phyloP scores from a whole-genome alignment of 2,113 vertebrate species.

The Ictidomys tridecemlineatus region DNA sequence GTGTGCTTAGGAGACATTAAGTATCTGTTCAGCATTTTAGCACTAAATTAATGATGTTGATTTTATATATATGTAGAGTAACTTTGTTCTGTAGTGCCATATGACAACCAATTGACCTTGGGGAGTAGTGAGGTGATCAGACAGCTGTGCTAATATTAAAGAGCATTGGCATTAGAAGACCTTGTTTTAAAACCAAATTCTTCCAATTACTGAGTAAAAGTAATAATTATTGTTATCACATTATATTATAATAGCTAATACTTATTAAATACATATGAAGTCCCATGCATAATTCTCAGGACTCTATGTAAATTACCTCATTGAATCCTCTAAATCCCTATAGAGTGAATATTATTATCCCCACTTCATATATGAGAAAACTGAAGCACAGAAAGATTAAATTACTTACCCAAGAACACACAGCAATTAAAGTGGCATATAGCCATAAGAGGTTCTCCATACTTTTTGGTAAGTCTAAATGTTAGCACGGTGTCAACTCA shows the following conservation, averaged over 20 bases:
- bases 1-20: neutral
- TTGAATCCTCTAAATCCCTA: neutral
- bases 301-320: neutral
- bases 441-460: neutral
- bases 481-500: neutral
- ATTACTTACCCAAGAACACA: neutral
- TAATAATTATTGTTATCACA: neutral
- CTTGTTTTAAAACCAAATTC: constrained; percentile 41
- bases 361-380: neutral
- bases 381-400: neutral
- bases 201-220: constrained; percentile 30
- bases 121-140: neutral
- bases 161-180: constrained; percentile 9
- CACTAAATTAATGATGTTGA: neutral
- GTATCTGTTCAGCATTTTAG: neutral
- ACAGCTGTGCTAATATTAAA: neutral
- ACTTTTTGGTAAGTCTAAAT: neutral
- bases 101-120: neutral
- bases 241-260: constrained; percentile 2
- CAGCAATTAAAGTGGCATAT: neutral
- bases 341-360: neutral
- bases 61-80: neutral
- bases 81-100: constrained; percentile 4
- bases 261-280: neutral
- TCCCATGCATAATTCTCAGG: neutral